A percentile compares a stretch with the other conserved stretches of the same genome.
phyloP scores from a whole-genome alignment of 2,797 vertebrate species.

The Rachycentron canadum region DNA sequence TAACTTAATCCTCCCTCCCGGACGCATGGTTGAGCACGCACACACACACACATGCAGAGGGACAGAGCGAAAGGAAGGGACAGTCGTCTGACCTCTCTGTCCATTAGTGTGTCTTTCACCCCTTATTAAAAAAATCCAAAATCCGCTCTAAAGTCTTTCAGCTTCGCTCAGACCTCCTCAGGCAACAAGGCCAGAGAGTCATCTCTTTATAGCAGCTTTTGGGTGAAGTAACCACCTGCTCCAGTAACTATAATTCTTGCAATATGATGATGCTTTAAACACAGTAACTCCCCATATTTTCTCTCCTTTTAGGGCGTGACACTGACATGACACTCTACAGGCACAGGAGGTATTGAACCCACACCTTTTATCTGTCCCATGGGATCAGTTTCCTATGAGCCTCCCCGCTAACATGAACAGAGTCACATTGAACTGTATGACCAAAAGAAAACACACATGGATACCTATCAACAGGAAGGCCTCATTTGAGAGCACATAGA shows the following conservation, averaged over 20 bases:
- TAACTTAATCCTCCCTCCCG: slow-evolving; percentile 73
- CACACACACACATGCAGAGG: slow-evolving; percentile 51
- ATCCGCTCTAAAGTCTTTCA: slow-evolving; percentile 43
- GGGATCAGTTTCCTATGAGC: slow-evolving; percentile 16
- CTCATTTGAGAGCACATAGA: not conserved
- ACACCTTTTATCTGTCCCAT: slow-evolving; percentile 43
- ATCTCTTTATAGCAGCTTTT: slow-evolving; percentile 34
- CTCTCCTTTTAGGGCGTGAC: slow-evolving; percentile 20
- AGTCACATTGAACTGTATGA: slow-evolving; percentile 18
- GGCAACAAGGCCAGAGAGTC: slow-evolving; percentile 18
- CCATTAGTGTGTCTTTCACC: slow-evolving; percentile 64
- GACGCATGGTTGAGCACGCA: slow-evolving; percentile 52
- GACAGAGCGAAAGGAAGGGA: slow-evolving; percentile 47
- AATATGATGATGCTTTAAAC: slow-evolving; percentile 57
- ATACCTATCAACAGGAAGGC: not conserved
- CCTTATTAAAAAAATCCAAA: slow-evolving; percentile 48
- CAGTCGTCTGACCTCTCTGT: slow-evolving; percentile 61
- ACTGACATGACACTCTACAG: slow-evolving; percentile 42
- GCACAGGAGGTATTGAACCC: slow-evolving; percentile 9
- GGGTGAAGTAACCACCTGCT: slow-evolving; percentile 50
- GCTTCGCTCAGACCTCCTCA: slow-evolving; percentile 42
- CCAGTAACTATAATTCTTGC: slow-evolving; percentile 25
- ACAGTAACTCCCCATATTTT: slow-evolving; percentile 20
- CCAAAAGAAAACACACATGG: not conserved
- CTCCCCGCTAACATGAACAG: slow-evolving; percentile 2